These are phyloP conservation scores for Perognathus longimembris DNA, from an alignment of 2,113 vertebrate species.

Conservation along the genomic window DNA sequence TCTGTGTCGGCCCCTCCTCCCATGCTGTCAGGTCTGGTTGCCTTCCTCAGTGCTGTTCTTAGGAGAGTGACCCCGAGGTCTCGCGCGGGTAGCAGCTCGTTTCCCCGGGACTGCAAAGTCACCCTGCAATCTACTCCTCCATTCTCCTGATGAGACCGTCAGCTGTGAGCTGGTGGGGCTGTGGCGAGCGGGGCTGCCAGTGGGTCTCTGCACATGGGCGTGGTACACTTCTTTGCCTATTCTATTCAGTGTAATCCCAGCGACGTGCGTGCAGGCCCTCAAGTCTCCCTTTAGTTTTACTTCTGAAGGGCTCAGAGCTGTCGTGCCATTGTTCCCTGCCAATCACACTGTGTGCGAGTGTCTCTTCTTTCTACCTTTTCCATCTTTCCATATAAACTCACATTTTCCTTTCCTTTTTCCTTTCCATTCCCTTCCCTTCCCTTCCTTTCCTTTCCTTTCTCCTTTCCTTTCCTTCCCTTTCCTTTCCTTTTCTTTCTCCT, in stretches of 20 bases:
- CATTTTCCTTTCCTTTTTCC: no score
- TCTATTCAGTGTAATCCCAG: background rate
- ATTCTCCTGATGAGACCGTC: rapidly evolving
- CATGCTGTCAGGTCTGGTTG: rapidly evolving
- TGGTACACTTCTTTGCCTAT: no score
- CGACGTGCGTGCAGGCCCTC: background rate
- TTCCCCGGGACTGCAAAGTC: rapidly evolving
- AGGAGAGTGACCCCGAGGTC: rapidly evolving
- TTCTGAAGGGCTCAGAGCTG: background rate
- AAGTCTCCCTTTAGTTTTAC: no score
- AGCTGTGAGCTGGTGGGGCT: rapidly evolving
- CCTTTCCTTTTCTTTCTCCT: no score
- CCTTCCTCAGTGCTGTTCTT: rapidly evolving
- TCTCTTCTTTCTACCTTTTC: no score
- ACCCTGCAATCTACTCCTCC: rapidly evolving
- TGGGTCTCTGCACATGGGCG: rapidly evolving
- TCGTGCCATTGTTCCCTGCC: rapidly evolving
- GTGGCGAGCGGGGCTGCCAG: rapidly evolving
- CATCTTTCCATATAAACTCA: no score
- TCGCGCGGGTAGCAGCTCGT: rapidly evolving
- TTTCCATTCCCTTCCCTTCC: no score
- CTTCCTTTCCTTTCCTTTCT: no score
- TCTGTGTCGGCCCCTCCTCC: rapidly evolving
- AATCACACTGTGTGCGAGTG: no score
- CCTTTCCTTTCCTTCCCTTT: no score